Evolutionary conservation across 2,888 invertebrate species (phyloP).

Genomic region (Campoplex nolae): DNA sequence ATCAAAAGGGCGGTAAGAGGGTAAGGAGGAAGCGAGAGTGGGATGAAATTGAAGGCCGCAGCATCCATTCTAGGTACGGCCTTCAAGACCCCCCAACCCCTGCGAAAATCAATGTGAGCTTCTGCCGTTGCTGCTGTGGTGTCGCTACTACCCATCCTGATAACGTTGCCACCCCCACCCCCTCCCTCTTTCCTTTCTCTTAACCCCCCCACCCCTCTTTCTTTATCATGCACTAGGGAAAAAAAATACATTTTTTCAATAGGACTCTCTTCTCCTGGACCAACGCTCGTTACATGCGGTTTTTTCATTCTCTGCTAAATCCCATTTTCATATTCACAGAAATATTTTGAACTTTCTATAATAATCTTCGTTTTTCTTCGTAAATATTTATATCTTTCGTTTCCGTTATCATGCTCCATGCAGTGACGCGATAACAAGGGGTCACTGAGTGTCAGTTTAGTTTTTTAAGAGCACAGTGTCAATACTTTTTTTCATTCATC

Average conservation of each 20-base stretch:
- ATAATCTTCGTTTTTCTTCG: background rate
- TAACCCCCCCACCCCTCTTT: slow-evolving; percentile 46
- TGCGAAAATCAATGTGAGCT: slow-evolving; percentile 80
- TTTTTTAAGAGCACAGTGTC: too few relatives aligned
- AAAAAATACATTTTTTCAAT: background rate
- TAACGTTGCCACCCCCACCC: slow-evolving; percentile 73
- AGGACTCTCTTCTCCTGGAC: slow-evolving; percentile 10
- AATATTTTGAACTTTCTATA: background rate
- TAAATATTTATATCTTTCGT: background rate
- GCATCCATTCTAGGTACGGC: slow-evolving; percentile 75
- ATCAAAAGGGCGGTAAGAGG: slow-evolving; percentile 60
- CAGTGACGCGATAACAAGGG: background rate
- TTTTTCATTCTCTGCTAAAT: background rate
- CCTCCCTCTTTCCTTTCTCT: slow-evolving; percentile 16
- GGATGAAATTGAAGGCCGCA: slow-evolving; percentile 75
- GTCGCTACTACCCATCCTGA: slow-evolving; percentile 79
- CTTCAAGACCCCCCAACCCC: slow-evolving; percentile 76
- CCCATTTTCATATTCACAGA: background rate
- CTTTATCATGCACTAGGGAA: background rate
- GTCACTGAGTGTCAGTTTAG: too few relatives aligned
- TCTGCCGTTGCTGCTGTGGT: slow-evolving; percentile 68
- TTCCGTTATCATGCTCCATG: background rate
- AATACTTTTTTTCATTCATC: too few relatives aligned
- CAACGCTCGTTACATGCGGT: background rate
- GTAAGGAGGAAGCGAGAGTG: slow-evolving; percentile 67